Base-by-base conservation (phyloP, 2,888 invertebrate genomes). In the Abrostola triplasia region DNA sequence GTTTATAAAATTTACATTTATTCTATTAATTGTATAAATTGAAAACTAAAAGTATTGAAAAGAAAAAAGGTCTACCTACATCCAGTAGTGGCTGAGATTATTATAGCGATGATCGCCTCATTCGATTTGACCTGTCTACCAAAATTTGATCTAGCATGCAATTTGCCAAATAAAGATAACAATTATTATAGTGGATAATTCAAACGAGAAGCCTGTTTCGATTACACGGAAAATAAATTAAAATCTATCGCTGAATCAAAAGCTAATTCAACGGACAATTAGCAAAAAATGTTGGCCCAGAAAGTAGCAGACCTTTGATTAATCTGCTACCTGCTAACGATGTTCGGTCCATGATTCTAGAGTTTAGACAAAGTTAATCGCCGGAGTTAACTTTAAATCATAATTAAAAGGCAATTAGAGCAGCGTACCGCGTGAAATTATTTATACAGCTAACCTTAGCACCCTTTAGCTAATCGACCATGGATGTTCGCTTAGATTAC, bases 351-450 rank as follows among this genome's bases (percentile, higher is more conserved):
- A 62, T 80, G 79, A 79, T 79, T 80, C 47, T 70, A 61, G 70
- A 77, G 74, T 71, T 77, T 64, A 66, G 66, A 62, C 72, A 53
- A 74, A 74, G 76, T 76, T 80, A 76, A 75, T 71, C 69, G 71
- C 55, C 52, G 58, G 42, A 59, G 69, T 77, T 81, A 73, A 78
- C 68, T 80, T 74, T 77, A 79, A 81, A 83, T 82, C 80, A 83
- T 82, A 84, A 84, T 84, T 84, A 84, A 84, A 84, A 82, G 81
- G 76, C 76, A 83, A 84, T 84, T 84, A 84, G 76, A 73, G 70
- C 69, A 66, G 73, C 59, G 72, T 68, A 51, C 69, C 76, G 68
- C 59, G 53, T 58, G 65, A 70, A 70, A 77, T 80, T 81, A 82
- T 82, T 80, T 79, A 77, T 64, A 59, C 75, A 49, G 63, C 50